Conservation (phyloP, 2,797 vertebrate species). For the Anableps anableps region DNA sequence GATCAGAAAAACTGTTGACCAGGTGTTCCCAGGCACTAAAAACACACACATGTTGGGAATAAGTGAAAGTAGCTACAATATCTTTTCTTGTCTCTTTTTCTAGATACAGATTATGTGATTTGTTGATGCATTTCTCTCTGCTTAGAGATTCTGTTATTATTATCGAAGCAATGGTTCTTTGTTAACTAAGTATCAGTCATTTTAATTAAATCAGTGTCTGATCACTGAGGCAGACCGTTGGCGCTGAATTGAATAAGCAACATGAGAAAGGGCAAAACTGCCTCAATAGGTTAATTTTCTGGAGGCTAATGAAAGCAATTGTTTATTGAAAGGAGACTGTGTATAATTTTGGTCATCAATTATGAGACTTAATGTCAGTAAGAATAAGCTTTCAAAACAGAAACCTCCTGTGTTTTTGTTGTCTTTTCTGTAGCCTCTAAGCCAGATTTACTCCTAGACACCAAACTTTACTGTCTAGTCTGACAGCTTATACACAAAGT, state of each 20-base stretch:
- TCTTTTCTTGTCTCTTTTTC: neutral
- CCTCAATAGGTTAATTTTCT: conserved; percentile 62
- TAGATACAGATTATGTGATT: conserved; percentile 2
- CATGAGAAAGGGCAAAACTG: conserved; percentile 72
- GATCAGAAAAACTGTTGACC: neutral
- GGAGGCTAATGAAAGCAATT: conserved; percentile 40
- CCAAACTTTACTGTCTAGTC: neutral
- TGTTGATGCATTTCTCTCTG: neutral
- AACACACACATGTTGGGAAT: neutral
- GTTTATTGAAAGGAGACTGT: conserved; percentile 31
- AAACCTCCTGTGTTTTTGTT: neutral
- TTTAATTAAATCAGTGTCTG: conserved; percentile 63
- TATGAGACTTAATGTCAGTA: conserved; percentile 32
- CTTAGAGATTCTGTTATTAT: conserved; percentile 27
- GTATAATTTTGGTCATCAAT: conserved; percentile 24
- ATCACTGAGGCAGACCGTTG: conserved; percentile 52
- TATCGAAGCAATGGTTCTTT: conserved; percentile 34
- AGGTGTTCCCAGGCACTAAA: too few relatives aligned
- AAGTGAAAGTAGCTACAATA: too few relatives aligned
- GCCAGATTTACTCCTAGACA: conserved; percentile 9
- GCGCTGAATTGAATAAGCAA: conserved; percentile 63
- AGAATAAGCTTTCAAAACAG: conserved; percentile 1
- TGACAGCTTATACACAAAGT: neutral
- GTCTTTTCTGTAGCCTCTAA: conserved; percentile 9
- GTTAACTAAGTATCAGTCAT: conserved; percentile 66